Percentiles rank a stretch among this genome's conserved stretches.
Evolutionary conservation across 2,888 invertebrate genomes (phyloP).

Genomic region (Scaptomyza cyrtandrae): DNA sequence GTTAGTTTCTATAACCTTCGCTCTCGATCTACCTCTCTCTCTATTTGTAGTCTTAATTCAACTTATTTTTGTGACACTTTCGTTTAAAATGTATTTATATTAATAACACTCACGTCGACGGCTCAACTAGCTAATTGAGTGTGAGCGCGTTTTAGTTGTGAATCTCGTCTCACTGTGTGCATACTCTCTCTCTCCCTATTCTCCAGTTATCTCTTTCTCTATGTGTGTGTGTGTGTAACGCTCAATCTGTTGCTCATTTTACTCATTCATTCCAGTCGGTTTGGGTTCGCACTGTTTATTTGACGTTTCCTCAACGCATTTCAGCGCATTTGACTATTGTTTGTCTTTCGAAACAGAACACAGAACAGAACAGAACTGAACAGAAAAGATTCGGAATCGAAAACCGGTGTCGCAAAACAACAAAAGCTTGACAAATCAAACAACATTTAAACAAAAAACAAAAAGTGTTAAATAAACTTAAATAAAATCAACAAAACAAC

Average conservation of each 20-base stretch:
- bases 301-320: conserved; percentile 76
- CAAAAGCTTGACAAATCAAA: conserved; percentile 26
- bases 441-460: conserved; percentile 22
- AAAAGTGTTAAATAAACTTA: conserved; percentile 7
- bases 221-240: conserved; percentile 6
- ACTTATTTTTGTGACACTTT: conserved; percentile 1
- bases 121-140: conserved; percentile 62
- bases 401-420: conserved; percentile 38
- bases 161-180: not conserved
- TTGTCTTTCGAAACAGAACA: conserved; percentile 73
- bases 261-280: conserved; percentile 25
- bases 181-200: not conserved
- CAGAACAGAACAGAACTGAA: not conserved
- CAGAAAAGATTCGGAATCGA: conserved; percentile 4
- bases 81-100: conserved; percentile 34
- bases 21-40: not conserved
- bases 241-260: conserved; percentile 45
- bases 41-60: not conserved
- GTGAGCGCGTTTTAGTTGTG: conserved; percentile 24
- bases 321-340: conserved; percentile 76
- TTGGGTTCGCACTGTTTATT: conserved; percentile 53
- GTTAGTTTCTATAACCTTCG: not conserved
- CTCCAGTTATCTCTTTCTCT: not conserved
- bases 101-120: conserved; percentile 23
- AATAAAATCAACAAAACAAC: conserved; percentile 4